Conservation (phyloP, 2,113 vertebrate species). For the Aegithalos caudatus region DNA sequence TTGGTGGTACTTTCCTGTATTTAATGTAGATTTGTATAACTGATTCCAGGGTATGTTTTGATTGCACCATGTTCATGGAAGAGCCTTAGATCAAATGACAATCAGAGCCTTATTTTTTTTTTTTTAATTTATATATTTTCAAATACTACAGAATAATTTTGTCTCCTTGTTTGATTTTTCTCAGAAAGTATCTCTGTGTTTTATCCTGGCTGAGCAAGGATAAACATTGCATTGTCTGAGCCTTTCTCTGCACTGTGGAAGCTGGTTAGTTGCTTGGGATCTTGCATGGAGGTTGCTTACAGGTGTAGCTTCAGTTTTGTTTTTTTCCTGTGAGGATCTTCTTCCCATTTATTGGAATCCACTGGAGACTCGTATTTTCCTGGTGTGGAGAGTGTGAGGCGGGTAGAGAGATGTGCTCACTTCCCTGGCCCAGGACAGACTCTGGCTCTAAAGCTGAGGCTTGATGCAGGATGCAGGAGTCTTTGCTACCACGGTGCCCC, state of each 20-base stretch:
- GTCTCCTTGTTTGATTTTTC: background rate
- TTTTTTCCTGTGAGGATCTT: background rate
- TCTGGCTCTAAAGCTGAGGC: background rate
- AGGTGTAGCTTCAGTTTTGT: background rate
- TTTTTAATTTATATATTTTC: background rate
- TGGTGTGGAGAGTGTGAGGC: background rate
- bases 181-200: background rate
- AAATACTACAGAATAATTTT: background rate
- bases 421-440: fast-evolving
- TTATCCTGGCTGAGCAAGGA: background rate
- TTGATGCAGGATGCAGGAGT: background rate
- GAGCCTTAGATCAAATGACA: background rate
- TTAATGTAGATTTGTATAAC: background rate
- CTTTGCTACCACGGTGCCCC: background rate
- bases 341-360: background rate
- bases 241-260: background rate
- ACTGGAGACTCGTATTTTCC: background rate
- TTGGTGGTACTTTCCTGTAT: background rate
- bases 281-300: background rate
- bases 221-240: background rate
- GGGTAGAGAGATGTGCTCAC: fast-evolving
- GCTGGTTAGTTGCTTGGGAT: background rate
- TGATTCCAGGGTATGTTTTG: background rate
- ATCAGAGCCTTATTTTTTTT: background rate
- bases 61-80: background rate